Evolutionary conservation across 2,113 vertebrate species (phyloP), one percentile per base, ranked within the genome.

Genomic region (Forbesichthys agassizii): DNA sequence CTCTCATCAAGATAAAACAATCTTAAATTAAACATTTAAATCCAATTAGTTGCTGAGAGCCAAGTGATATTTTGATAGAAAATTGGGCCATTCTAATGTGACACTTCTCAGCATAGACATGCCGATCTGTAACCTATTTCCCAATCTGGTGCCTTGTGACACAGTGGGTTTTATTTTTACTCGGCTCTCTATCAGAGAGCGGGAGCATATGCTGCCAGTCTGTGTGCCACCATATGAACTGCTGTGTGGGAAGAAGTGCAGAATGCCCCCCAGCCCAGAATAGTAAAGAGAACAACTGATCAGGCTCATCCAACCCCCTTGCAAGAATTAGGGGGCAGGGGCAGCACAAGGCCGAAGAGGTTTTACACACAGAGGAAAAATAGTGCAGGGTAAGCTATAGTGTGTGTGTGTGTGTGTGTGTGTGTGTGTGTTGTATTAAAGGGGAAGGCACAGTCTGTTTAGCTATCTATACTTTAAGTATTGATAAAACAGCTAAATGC

Each of bases 71-170:
- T 74, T 69, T 66, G 36, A 76, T 53, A 73, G 33, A 53, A 78
- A 90, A 89, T 76, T 68, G 80, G 90, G 83, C 60, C 83, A 79
- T 74, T 83, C 67, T 74, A 79, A 79, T 80, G 79, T 77, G 69
- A 79, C 72, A 76, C 78, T 77, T 85, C 79, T 86, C 65, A 85
- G 86, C 64, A 7, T 75, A 73, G 73, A 74, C 81, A 73, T 78
- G 73, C 77, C 77, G 66, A 88, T 84, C 84, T 48, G 81, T 93
- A 92, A 92, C 91, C 91, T 79, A 92, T 89, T 92, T 93, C 87
- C 88, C 91, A 83, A 92, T 92, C 91, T 93, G 92, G 86, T 83
- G 86, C 89, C 89, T 89, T 86, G 88, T 89, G 88, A 84, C 82
- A 84, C 82, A 83, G 82, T 79, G 81, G 84, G 84, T 88, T 89